A percentile compares a stretch with the other conserved stretches of the same genome.
Evolutionary conservation across 2,888 invertebrate genomes (phyloP).

Genomic region (Mythimna vitellina): DNA sequence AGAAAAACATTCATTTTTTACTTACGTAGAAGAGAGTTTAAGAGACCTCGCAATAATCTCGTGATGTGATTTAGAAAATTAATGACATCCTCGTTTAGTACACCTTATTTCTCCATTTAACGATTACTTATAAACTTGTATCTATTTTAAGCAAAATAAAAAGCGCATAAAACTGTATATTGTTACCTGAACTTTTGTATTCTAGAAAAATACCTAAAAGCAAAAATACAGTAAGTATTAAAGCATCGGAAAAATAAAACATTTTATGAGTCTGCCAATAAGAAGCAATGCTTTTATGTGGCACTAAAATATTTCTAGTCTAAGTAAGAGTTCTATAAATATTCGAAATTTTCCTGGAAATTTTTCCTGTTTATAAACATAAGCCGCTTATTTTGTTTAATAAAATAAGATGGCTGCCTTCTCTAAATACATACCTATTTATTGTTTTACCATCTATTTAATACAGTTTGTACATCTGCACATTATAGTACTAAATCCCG

Average conservation of each 20-base stretch:
- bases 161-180: conserved; percentile 23
- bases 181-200: conserved; percentile 17
- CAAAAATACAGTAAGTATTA: background rate
- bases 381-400: too few species aligned
- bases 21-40: too few species aligned
- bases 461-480: too few species aligned
- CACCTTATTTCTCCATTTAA: background rate
- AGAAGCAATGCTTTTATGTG: conserved; percentile 9
- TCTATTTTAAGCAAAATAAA: conserved; percentile 10
- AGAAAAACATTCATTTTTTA: too few species aligned
- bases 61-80: too few species aligned
- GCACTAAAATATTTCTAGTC: background rate
- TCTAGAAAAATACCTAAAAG: conserved; percentile 25
- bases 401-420: too few species aligned
- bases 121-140: background rate
- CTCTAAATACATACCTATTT: background rate
- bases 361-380: background rate
- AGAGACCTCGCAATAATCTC: too few species aligned
- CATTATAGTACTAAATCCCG: too few species aligned
- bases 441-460: background rate
- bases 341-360: background rate
- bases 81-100: too few species aligned
- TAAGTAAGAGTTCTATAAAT: background rate
- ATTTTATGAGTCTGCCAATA: conserved; percentile 22
- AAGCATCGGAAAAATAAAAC: conserved; percentile 33